Conservation (phyloP, 2,113 vertebrate species). For the Trachemys scripta region DNA sequence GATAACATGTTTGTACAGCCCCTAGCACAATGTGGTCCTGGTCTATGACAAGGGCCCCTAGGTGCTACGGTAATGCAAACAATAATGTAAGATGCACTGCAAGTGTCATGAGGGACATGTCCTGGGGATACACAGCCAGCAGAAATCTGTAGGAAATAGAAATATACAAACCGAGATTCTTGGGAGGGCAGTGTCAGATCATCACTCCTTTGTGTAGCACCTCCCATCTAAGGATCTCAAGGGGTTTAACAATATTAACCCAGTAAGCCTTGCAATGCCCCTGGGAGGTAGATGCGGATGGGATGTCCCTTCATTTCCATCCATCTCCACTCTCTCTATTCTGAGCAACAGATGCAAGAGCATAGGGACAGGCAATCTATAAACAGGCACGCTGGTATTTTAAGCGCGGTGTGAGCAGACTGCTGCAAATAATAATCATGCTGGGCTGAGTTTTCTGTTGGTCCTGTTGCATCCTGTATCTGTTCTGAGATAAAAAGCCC, state of each 20-base stretch:
- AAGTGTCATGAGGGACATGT: background rate
- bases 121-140: background rate
- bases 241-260: background rate
- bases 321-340: constrained; percentile 9
- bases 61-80: background rate
- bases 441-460: background rate
- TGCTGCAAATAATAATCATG: background rate
- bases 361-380: background rate
- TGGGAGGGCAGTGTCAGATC: background rate
- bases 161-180: rapidly evolving
- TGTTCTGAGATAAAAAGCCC: constrained; percentile 37
- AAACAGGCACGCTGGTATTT: background rate
- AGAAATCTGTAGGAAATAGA: background rate
- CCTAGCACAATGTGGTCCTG: rapidly evolving
- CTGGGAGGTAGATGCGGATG: constrained; percentile 24
- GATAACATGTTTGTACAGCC: background rate
- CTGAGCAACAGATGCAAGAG: constrained; percentile 3
- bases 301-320: constrained; percentile 41
- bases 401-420: background rate
- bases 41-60: background rate
- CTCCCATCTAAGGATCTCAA: constrained; percentile 15
- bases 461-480: background rate
- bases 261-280: background rate
- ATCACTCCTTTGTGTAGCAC: background rate
- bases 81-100: background rate